phyloP scores from a whole-genome alignment of 2,797 vertebrate species.

The Aplochiton taeniatus region DNA sequence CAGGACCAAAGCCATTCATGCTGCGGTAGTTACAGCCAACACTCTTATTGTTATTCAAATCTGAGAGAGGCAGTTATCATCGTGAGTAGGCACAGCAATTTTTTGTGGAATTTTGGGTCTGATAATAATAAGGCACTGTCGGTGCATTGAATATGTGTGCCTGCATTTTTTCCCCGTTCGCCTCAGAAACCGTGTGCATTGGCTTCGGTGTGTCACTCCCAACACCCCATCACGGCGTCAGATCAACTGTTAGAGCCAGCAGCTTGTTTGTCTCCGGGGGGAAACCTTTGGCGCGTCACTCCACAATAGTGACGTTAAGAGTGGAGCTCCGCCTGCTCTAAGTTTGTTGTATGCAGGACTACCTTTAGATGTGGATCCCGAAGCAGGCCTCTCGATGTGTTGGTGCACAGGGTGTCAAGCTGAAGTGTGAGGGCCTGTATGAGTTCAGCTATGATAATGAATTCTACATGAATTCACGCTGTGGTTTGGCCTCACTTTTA shows the following conservation, averaged over 20 bases:
- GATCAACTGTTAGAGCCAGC: slow-evolving; percentile 18
- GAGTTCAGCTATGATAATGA: slow-evolving; percentile 9
- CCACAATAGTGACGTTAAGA: neutral
- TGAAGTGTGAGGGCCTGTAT: neutral
- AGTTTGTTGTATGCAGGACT: no score
- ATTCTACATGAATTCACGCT: slow-evolving; percentile 21
- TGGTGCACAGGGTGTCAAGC: neutral
- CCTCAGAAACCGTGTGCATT: neutral
- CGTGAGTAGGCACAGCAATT: slow-evolving; percentile 3
- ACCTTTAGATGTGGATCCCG: no score
- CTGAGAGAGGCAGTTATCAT: no score
- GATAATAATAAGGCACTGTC: neutral
- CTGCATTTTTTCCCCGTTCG: slow-evolving; percentile 3
- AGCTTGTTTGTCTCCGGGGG: slow-evolving; percentile 20
- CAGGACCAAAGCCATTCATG: slow-evolving; percentile 4
- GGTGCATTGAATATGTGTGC: slow-evolving; percentile 7
- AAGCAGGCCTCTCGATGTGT: no score
- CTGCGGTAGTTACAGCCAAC: slow-evolving; percentile 3
- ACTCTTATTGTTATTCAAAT: no score
- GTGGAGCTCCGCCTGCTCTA: no score
- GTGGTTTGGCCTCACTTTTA: slow-evolving; percentile 8
- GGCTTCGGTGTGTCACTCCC: slow-evolving; percentile 20
- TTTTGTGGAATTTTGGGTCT: slow-evolving; percentile 11
- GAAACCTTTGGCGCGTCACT: neutral
- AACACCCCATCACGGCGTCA: slow-evolving; percentile 13